Conservation (phyloP, 2,113 vertebrate species). For the Ondatra zibethicus region DNA sequence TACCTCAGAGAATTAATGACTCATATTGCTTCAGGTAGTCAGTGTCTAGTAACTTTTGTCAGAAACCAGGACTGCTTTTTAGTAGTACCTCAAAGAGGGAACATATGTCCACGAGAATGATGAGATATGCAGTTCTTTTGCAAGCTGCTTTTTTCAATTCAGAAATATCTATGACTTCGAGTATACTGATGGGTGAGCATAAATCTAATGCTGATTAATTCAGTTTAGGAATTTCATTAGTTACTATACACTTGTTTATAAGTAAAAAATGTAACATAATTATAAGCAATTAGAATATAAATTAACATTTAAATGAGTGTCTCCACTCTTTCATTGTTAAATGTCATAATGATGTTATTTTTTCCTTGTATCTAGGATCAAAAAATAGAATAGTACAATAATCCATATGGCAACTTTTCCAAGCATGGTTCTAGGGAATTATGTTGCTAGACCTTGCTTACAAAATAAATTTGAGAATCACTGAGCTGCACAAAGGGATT, state of each 20-base stretch:
- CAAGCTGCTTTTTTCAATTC: conserved; percentile 17
- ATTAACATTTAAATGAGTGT: background rate
- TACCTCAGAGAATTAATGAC: background rate
- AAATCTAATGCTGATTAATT: conserved; percentile 31
- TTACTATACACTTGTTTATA: background rate
- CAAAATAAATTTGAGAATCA: background rate
- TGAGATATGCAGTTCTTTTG: background rate
- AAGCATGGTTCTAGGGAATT: background rate
- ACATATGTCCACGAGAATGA: background rate
- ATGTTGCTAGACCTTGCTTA: background rate
- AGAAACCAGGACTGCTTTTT: background rate
- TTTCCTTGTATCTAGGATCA: background rate
- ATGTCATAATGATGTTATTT: background rate
- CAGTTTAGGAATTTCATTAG: background rate
- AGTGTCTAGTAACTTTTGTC: background rate
- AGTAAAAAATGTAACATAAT: background rate
- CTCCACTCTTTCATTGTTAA: background rate
- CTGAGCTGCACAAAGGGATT: background rate
- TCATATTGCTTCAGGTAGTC: background rate
- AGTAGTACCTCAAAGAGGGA: background rate
- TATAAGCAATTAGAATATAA: background rate
- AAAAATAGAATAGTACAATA: background rate
- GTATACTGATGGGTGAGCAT: background rate
- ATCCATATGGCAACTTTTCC: background rate
- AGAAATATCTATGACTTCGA: background rate